Base-by-base conservation (phyloP, 2,888 invertebrate species). In the Pyrgus malvae region DNA sequence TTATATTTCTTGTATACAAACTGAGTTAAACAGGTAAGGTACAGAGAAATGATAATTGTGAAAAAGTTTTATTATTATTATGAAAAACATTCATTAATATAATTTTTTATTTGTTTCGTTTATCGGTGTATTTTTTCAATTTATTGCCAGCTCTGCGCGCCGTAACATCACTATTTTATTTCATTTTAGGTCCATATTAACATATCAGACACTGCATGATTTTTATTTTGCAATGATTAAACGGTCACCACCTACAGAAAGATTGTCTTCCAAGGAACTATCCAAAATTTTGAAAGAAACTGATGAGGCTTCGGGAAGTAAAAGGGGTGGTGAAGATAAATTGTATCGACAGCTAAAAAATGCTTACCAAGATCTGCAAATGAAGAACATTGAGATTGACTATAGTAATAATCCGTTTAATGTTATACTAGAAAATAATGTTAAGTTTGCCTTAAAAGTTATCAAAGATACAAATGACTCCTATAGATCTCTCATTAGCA, bases 11-110 rank as follows among this genome's bases (percentile, higher is more conserved):
- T 88, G 91, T 38, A 81, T 93, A 78, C 93, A 93, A 71, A 67
- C 91, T n/a, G 94, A 94, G 78, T 45, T 92, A 8, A 93, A 93
- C 66, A 83, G 93, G 87, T 79, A 25, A 12, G 37, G 17, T 29
- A 1, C 6, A 21, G 6, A 21, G 21, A 4, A 21, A 21, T 4
- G 21, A 6, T 21, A 21, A n/a, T n/a, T n/a, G n/a, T n/a, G n/a
- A n/a, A n/a, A n/a, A n/a, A n/a, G n/a, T n/a, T n/a, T n/a, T n/a
- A n/a, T n/a, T n/a, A n/a, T n/a, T n/a, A n/a, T n/a, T n/a, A n/a
- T n/a, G n/a, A n/a, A n/a, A n/a, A n/a, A n/a, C n/a, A n/a, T n/a
- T n/a, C n/a, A n/a, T n/a, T n/a, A n/a, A 21, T 21, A 4, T 21
- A 21, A 7, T 14, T 33, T 33, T 14, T 33, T 31, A 31, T 5